These are phyloP conservation scores for Felis chaus DNA, from an alignment of 2,113 vertebrate species.

Conservation along the genomic window DNA sequence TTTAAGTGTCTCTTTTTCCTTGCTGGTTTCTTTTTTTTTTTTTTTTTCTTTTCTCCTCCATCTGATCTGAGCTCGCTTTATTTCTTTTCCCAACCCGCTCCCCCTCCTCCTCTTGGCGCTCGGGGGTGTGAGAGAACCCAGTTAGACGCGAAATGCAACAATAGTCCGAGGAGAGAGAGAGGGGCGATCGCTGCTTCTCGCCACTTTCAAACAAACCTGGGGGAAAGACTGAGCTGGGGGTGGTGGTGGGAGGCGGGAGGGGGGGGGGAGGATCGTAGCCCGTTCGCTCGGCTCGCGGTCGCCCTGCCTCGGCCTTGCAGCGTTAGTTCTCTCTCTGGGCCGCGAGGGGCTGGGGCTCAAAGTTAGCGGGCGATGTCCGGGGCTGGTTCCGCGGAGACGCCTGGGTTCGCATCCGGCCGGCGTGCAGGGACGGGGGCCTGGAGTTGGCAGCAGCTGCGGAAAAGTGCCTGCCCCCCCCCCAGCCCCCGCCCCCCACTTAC, in stretches of 20 bases:
- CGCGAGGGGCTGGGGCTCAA: background rate
- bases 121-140: conserved; percentile 77
- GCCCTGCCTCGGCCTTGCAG: conserved; percentile 18
- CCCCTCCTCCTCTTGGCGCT: conserved; percentile 63
- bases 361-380: conserved; percentile 57
- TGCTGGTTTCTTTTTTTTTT: conserved; percentile 15
- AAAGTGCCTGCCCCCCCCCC: conserved; percentile 48
- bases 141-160: conserved; percentile 82
- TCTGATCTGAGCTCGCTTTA: conserved; percentile 80
- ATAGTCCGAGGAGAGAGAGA: conserved; percentile 71
- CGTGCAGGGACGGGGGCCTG: background rate
- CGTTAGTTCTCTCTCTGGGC: background rate
- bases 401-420: background rate
- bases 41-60: background rate
- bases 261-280: background rate
- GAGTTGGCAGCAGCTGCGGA: conserved; percentile 46
- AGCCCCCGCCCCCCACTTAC: conserved; percentile 44
- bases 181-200: conserved; percentile 69
- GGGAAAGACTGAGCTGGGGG: conserved; percentile 36
- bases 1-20: conserved; percentile 84
- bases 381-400: background rate
- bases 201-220: conserved; percentile 63
- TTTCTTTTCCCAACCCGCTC: conserved; percentile 67
- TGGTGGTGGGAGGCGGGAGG: background rate
- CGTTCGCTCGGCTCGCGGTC: background rate